Base-by-base conservation (phyloP, 2,888 invertebrate genomes). In the Cephalotes varians region DNA sequence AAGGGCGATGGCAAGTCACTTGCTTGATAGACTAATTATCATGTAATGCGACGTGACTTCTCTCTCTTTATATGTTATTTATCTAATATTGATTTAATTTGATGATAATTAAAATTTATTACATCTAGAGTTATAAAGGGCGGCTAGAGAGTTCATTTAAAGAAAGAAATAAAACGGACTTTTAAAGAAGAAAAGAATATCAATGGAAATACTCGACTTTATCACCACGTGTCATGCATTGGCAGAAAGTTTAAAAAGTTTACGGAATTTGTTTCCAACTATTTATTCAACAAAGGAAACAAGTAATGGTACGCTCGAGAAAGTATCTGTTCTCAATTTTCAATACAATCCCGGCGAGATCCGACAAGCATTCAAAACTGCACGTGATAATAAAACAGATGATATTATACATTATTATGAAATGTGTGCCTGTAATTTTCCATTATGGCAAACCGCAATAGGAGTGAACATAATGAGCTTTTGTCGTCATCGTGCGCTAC, bases 391-490 rank as follows among this genome's bases (percentile, higher is more conserved):
- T 65, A 28, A 76, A 65, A 65, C 25, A 15, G 21, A 37, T 54
- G 34, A 76, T 64, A 15, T 47, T 12, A 40, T 69, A 56, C n/a
- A n/a, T n/a, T n/a, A n/a, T n/a, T 12, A 10, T 15, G 51, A 10
- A 15, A 71, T 18, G 49, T 31, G n/a, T 12, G 37, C 51, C 56
- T 58, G 21, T 12, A 58, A 71, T 54, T 65, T 64, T n/a, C 51
- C 37, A 37, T 51, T 37, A 65, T 12, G 37, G 28, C 25, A 2
- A 40, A 40, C 31, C 56, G 15, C 44, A 71, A 69, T 69, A n/a
- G 12, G 54, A 31, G 31, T 58, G 31, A 56, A 25, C 21, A 28
- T 56, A 77, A 77, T 56, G 44, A 58, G 56, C 56, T 34, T 71
- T 77, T 58, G 69, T 44, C 44, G 31, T 44, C 31, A 34, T 77